A percentile compares a stretch with the other conserved stretches of the same genome.
phyloP scores from a whole-genome alignment of 1,140 invertebrate species.

The Heliconius eleuchia region DNA sequence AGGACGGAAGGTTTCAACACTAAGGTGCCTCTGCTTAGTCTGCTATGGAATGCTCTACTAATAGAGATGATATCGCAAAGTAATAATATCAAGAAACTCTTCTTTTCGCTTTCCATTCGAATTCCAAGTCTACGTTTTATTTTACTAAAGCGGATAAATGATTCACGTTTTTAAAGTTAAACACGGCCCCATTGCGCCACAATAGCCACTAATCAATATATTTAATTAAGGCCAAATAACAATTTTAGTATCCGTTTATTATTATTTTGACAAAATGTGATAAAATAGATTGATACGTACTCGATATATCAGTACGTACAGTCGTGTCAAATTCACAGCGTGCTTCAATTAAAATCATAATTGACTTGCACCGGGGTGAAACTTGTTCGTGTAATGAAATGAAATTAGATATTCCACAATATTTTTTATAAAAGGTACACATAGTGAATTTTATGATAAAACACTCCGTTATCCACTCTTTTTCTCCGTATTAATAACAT shows the following conservation, averaged over 20 bases:
- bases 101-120: too few relatives aligned
- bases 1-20: too few relatives aligned
- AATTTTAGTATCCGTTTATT: background rate
- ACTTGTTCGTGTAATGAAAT: conserved; percentile 10
- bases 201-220: background rate
- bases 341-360: conserved; percentile 14
- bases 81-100: too few relatives aligned
- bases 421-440: background rate
- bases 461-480: background rate
- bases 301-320: background rate
- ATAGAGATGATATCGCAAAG: too few relatives aligned
- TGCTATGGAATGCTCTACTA: too few relatives aligned
- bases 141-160: too few relatives aligned
- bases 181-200: background rate
- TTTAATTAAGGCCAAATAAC: background rate
- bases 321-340: conserved; percentile 2
- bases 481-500: background rate
- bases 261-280: conserved; percentile 9
- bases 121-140: too few relatives aligned
- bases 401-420: conserved; percentile 1
- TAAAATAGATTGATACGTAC: conserved; percentile 8
- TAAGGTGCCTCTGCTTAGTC: too few relatives aligned
- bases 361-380: conserved; percentile 7
- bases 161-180: background rate
- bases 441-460: background rate